Evolutionary conservation across 35 echinoderm and acorn worm genomes (phyloP).

Genomic region (Nesometra sesokonis): DNA sequence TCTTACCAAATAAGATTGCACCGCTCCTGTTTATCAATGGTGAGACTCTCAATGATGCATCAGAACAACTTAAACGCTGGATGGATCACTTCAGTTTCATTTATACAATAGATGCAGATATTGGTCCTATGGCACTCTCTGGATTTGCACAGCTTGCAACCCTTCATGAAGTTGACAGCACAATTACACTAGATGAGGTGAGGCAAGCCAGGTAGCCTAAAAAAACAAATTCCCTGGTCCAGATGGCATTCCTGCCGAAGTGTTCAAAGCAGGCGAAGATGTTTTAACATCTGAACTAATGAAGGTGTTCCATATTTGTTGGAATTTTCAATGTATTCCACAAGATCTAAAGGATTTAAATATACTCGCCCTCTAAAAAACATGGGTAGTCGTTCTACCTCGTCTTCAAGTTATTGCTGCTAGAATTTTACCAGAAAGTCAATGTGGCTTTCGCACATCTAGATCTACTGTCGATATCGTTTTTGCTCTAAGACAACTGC

Average conservation of each 20-base stretch:
- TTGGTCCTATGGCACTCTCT: background rate
- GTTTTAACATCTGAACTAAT: background rate
- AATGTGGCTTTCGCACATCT: too few relatives aligned
- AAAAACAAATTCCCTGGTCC: slow-evolving; percentile 6
- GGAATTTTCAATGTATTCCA: too few relatives aligned
- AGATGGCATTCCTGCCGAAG: slow-evolving; percentile 3
- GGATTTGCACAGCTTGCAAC: background rate
- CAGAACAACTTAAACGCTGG: slow-evolving; percentile 5
- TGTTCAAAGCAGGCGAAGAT: background rate
- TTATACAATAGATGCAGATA: background rate
- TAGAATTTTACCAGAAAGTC: too few relatives aligned
- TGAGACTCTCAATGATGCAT: background rate
- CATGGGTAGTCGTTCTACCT: too few relatives aligned
- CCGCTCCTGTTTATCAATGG: background rate
- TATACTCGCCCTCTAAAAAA: too few relatives aligned
- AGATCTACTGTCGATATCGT: too few relatives aligned
- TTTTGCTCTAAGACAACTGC: too few relatives aligned
- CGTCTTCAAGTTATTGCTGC: too few relatives aligned
- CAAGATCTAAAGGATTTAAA: too few relatives aligned
- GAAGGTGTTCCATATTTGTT: too few relatives aligned
- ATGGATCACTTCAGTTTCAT: slow-evolving; percentile 3
- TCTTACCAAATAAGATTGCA: slow-evolving; percentile 3
- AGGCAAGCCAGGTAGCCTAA: slow-evolving; percentile 3
- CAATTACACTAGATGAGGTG: background rate
- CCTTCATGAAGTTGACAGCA: slow-evolving; percentile 10